Percentiles rank a stretch among this genome's conserved stretches.
These are phyloP conservation scores for Agonopterix alstromeriana DNA, from an alignment of 2,888 invertebrate species.

Conservation along the genomic window DNA sequence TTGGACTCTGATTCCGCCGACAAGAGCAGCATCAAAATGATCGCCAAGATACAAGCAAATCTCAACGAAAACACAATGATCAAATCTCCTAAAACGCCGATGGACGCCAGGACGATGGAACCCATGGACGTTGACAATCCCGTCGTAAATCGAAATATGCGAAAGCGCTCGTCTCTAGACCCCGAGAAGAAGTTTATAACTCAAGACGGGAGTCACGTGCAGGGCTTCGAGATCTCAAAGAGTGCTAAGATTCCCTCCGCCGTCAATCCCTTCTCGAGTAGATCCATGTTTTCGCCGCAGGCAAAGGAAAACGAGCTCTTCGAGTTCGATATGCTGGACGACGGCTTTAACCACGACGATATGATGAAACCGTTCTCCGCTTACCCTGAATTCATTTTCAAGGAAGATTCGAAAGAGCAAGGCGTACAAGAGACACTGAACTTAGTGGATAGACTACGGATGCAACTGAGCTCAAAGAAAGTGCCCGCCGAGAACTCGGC, in stretches of 20 bases:
- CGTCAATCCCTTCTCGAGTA: slow-evolving; percentile 63
- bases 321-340: slow-evolving; percentile 80
- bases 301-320: slow-evolving; percentile 79
- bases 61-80: slow-evolving; percentile 71
- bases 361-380: slow-evolving; percentile 81
- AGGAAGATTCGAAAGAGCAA: slow-evolving; percentile 87
- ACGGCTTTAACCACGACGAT: slow-evolving; percentile 81
- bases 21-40: slow-evolving; percentile 65
- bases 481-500: slow-evolving; percentile 68
- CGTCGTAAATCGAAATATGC: slow-evolving; percentile 34
- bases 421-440: slow-evolving; percentile 89
- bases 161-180: slow-evolving; percentile 50
- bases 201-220: slow-evolving; percentile 61
- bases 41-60: slow-evolving; percentile 68
- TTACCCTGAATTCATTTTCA: slow-evolving; percentile 81
- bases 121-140: slow-evolving; percentile 50
- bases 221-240: slow-evolving; percentile 65
- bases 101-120: slow-evolving; percentile 67
- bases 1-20: slow-evolving; percentile 59
- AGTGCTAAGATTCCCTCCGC: slow-evolving; percentile 67
- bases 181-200: slow-evolving; percentile 57
- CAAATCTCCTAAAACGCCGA: slow-evolving; percentile 68
- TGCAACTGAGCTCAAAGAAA: slow-evolving; percentile 82
- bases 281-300: slow-evolving; percentile 85
- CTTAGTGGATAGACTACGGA: slow-evolving; percentile 88